phyloP scores from a whole-genome alignment of 2,888 invertebrate genomes.

The Sceliomorpha sp. region DNA sequence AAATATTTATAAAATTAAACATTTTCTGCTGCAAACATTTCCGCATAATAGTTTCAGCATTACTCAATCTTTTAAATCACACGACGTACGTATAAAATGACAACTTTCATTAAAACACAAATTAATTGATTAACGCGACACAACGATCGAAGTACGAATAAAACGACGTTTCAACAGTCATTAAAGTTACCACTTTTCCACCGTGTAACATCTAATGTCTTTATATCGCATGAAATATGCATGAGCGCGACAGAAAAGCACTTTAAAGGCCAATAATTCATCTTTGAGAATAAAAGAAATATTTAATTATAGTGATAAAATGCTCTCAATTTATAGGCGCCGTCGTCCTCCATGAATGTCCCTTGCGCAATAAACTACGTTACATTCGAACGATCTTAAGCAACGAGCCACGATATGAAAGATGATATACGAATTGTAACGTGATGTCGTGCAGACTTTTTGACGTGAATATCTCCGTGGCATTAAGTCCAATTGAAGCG shows the following conservation, averaged over 20 bases:
- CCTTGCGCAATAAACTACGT: neutral
- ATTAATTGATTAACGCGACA: no score
- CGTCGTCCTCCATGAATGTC: constrained; percentile 1
- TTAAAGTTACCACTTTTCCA: constrained; percentile 39
- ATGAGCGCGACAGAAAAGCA: constrained; percentile 17
- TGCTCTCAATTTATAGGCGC: neutral
- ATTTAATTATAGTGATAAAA: neutral
- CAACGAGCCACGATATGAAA: constrained; percentile 1
- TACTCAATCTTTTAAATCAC: no score
- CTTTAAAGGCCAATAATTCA: constrained; percentile 21
- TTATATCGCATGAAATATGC: constrained; percentile 36
- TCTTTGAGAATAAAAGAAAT: constrained; percentile 23
- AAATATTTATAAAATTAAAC: no score
- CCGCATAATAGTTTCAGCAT: no score
- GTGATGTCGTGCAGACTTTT: constrained; percentile 27
- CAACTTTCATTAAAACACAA: no score
- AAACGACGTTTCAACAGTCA: constrained; percentile 45
- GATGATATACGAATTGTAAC: constrained; percentile 1
- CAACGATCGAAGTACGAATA: constrained; percentile 6
- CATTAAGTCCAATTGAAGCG: constrained; percentile 43
- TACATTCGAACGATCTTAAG: neutral
- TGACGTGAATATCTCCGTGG: constrained; percentile 41
- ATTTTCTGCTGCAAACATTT: no score
- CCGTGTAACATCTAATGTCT: constrained; percentile 32
- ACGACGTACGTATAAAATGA: no score